Evolutionary conservation across 2,888 invertebrate species (phyloP).

Genomic region (Cartodere bifasciata): DNA sequence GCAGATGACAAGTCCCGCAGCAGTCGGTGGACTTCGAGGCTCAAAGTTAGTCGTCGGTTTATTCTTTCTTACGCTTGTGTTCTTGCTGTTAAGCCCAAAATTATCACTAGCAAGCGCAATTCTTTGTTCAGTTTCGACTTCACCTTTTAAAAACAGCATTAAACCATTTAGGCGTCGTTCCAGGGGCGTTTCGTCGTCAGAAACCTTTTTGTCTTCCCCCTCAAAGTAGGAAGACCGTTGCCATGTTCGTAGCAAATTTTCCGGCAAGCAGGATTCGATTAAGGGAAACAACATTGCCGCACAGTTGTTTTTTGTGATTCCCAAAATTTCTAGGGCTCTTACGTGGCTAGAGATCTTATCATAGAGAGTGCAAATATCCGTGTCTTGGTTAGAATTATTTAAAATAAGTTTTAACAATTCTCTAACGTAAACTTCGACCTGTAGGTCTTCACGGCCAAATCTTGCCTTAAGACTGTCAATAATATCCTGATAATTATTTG

Average conservation of each 20-base stretch:
- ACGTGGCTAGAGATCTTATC: slow-evolving; percentile 23
- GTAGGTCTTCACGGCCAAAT: no score
- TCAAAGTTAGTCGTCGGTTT: no score
- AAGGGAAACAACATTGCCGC: slow-evolving; percentile 23
- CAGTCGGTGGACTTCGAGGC: slow-evolving; percentile 9
- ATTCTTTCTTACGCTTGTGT: neutral
- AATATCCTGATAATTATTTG: no score
- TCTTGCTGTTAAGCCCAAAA: slow-evolving; percentile 2
- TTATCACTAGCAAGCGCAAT: slow-evolving; percentile 1
- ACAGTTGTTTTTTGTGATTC: slow-evolving; percentile 20
- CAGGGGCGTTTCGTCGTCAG: no score
- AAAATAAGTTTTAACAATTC: slow-evolving; percentile 22
- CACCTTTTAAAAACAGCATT: slow-evolving; percentile 2
- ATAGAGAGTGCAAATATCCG: slow-evolving; percentile 14
- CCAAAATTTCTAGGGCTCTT: slow-evolving; percentile 20
- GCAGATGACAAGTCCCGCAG: slow-evolving; percentile 12
- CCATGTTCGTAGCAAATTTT: slow-evolving; percentile 20
- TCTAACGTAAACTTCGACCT: slow-evolving; percentile 22
- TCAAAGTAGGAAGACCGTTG: slow-evolving; percentile 9
- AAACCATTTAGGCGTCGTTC: slow-evolving; percentile 3
- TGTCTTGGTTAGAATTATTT: slow-evolving; percentile 14
- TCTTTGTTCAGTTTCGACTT: slow-evolving; percentile 4
- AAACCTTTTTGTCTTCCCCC: no score
- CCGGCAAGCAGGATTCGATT: slow-evolving; percentile 23
- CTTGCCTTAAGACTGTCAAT: no score